These are phyloP conservation scores for Bradypodion pumilum DNA, from an alignment of 2,797 vertebrate species.

Conservation along the genomic window DNA sequence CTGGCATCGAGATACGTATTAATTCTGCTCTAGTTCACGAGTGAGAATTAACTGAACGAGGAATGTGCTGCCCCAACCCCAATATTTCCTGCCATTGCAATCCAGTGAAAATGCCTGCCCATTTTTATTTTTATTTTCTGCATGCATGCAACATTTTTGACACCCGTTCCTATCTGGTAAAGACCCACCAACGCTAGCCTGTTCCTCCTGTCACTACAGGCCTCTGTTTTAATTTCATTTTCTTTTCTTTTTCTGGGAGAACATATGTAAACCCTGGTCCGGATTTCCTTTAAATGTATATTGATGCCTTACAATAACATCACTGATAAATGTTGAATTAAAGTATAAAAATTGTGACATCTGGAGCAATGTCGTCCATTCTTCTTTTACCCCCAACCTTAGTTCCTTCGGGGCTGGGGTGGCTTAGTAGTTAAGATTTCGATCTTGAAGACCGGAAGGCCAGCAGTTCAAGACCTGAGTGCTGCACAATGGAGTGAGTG, in stretches of 20 bases:
- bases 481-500: too few relatives aligned
- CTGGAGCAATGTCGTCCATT: slow-evolving; percentile 34
- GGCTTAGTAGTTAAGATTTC: too few relatives aligned
- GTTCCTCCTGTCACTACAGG: slow-evolving; percentile 23
- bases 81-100: slow-evolving; percentile 33
- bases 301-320: slow-evolving; percentile 67
- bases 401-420: too few relatives aligned
- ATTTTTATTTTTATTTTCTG: too few relatives aligned
- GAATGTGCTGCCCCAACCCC: background rate
- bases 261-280: slow-evolving; percentile 60
- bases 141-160: background rate
- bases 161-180: slow-evolving; percentile 11
- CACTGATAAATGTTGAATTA: slow-evolving; percentile 63
- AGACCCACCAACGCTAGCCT: slow-evolving; percentile 41
- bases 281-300: slow-evolving; percentile 64
- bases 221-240: slow-evolving; percentile 48
- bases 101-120: slow-evolving; percentile 22
- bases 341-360: slow-evolving; percentile 62
- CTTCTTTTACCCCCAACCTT: background rate
- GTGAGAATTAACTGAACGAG: background rate
- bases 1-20: slow-evolving; percentile 30
- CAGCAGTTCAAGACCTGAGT: too few relatives aligned
- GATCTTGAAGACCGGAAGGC: too few relatives aligned
- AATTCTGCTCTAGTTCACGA: slow-evolving; percentile 43
- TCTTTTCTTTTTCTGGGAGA: slow-evolving; percentile 59